phyloP scores from a whole-genome alignment of 2,113 vertebrate species.

The Fregetta grallaria region DNA sequence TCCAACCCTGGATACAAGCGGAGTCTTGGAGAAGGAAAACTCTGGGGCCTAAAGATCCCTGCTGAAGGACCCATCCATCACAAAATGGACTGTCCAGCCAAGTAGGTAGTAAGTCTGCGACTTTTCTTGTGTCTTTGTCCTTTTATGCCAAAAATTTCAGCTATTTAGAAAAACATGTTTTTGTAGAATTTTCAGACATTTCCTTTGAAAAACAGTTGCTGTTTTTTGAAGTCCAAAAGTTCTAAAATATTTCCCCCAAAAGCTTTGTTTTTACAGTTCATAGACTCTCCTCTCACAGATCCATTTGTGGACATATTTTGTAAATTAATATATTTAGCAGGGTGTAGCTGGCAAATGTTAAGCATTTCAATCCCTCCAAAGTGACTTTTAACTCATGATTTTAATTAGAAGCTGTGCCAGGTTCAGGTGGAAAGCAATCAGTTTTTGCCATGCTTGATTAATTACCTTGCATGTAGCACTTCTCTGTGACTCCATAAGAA shows the following conservation, averaged over 20 bases:
- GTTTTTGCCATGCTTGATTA: neutral
- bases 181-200: neutral
- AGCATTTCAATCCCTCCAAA: neutral
- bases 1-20: neutral
- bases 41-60: neutral
- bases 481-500: neutral
- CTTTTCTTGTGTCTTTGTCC: neutral
- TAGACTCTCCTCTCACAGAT: neutral
- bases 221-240: neutral
- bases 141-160: slow-evolving; percentile 29
- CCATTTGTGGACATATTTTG: neutral
- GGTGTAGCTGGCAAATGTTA: neutral
- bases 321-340: neutral
- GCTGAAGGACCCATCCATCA: neutral
- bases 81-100: neutral
- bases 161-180: slow-evolving; percentile 21
- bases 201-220: neutral
- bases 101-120: neutral
- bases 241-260: neutral
- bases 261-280: neutral
- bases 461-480: neutral
- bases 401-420: neutral
- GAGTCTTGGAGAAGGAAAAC: neutral
- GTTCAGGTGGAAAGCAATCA: neutral
- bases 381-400: neutral